Conservation (phyloP, 2,888 invertebrate genomes). For the Aphodius granarius region DNA sequence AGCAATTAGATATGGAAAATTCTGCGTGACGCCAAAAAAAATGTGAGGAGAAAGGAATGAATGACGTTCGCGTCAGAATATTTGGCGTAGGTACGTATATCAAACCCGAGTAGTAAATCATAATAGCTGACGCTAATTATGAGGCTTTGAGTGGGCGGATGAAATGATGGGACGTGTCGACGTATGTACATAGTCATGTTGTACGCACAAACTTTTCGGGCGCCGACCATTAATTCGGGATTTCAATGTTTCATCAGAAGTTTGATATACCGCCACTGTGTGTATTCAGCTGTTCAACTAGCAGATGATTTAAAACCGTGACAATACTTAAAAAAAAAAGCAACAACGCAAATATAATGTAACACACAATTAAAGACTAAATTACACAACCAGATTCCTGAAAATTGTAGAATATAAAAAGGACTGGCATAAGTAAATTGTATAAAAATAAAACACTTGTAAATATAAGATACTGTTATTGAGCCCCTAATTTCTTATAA, state of each 20-base stretch:
- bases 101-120: constrained; percentile 3
- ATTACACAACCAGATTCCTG: no score
- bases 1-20: neutral
- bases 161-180: neutral
- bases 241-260: neutral
- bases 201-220: neutral
- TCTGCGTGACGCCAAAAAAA: neutral
- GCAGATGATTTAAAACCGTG: no score
- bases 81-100: neutral
- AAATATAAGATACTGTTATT: no score
- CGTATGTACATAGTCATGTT: neutral
- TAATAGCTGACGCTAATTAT: constrained; percentile 15
- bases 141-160: neutral
- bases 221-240: neutral
- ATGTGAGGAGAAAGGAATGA: neutral
- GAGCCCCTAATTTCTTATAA: no score
- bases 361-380: no score
- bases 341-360: no score
- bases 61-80: neutral
- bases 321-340: no score
- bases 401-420: no score
- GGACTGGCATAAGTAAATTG: no score
- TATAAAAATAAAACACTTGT: no score
- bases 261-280: neutral
- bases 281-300: no score